Evolutionary conservation across 2,797 vertebrate species (phyloP), one percentile per base, ranked within the genome.

Genomic region (Tenualosa thibaudeaui): DNA sequence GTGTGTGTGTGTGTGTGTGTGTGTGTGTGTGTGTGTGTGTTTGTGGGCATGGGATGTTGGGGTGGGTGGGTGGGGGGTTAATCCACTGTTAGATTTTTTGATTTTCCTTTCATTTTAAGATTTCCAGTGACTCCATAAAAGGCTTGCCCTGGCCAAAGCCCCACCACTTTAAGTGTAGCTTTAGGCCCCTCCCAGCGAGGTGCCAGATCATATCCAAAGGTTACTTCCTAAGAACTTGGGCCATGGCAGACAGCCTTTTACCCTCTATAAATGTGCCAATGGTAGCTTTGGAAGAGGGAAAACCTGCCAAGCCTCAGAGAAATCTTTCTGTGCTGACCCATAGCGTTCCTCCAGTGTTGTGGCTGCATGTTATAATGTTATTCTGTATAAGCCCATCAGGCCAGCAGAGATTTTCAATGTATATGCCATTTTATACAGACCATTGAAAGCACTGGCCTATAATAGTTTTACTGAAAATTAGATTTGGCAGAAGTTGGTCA

Each of bases 141-240:
- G 7, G 46, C 4, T 85, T 86, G 13, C 85, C 87, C 87, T 86
- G 88, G 78, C 87, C 87, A 82, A 51, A 65, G 81, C 82, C 37
- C 86, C 17, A 17, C 24, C 65, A 31, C 12, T 71, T 12, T 12
- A 24, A 71, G 65, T 31, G 65, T 15, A 13, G 26, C 31, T 31
- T 13, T 3, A 37, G 17, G 26, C 65, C 31, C 26, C 26, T 71
- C 65, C 31, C 65, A 31, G 26, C 31, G 3, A 37, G 65, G 26
- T 71, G 31, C 65, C 65, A 40, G 65, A 71, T 71, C 26, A 13
- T 40, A 37, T 40, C 65, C 26, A 24, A 4, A 71, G 65, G 26
- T 6, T 15, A 71, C 26, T 13, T 71, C 13, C 26, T 31, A 15
- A 71, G 65, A 37, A 26, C 65, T 17, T 2, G 24, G 65, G 26